Evolutionary conservation across 2,888 invertebrate species (phyloP).

Genomic region (Papilio gigon): DNA sequence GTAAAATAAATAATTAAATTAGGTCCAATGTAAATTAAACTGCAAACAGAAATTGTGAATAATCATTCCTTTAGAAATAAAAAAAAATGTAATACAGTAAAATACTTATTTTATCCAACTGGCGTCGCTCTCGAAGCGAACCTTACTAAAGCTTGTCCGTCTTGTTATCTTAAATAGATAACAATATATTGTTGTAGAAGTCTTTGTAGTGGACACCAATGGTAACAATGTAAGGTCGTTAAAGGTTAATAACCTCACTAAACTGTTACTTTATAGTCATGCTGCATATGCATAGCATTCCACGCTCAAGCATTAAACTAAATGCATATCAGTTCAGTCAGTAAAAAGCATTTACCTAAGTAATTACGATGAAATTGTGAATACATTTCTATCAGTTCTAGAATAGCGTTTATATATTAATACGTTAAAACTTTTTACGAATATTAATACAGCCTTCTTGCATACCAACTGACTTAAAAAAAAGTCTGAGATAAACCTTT

Average conservation of each 20-base stretch:
- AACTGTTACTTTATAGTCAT: background rate
- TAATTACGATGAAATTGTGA: background rate
- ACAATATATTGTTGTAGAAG: background rate
- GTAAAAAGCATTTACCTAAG: background rate
- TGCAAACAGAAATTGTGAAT: background rate
- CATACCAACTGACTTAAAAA: no score
- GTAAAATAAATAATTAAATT: background rate
- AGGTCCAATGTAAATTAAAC: constrained; percentile 1
- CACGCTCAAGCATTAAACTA: background rate
- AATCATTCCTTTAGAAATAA: no score
- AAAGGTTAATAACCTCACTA: background rate
- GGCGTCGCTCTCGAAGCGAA: no score
- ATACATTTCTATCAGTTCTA: no score
- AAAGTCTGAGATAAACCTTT: no score
- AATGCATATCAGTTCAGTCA: background rate
- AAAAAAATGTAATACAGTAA: no score
- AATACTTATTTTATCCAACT: no score
- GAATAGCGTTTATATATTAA: no score
- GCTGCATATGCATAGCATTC: background rate
- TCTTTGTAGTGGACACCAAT: background rate
- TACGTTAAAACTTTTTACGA: no score
- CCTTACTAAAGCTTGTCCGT: background rate
- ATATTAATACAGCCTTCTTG: no score
- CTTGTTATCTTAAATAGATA: background rate
- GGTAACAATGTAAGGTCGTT: background rate